These are phyloP conservation scores for Keiferia lycopersicella DNA, from an alignment of 2,888 invertebrate genomes.

Conservation along the genomic window DNA sequence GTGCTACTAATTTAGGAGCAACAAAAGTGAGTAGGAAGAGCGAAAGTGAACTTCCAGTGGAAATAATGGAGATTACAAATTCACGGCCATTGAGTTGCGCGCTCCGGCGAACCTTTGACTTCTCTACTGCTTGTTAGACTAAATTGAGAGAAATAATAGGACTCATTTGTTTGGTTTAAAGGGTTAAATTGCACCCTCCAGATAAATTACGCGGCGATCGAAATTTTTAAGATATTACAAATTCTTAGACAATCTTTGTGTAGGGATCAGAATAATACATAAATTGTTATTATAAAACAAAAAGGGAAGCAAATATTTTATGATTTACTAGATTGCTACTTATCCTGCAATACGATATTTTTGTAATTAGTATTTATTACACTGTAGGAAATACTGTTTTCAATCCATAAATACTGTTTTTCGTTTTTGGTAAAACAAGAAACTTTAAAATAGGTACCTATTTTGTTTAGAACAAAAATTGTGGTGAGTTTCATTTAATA, in stretches of 20 bases:
- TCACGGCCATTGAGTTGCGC: constrained; percentile 78
- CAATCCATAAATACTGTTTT: no score
- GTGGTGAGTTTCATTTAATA: no score
- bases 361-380: no score
- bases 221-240: constrained; percentile 42
- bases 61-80: constrained; percentile 81
- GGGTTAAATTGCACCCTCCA: constrained; percentile 57
- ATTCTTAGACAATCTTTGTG: neutral
- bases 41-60: constrained; percentile 67
- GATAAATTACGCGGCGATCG: constrained; percentile 60
- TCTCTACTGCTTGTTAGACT: constrained; percentile 77
- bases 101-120: constrained; percentile 77
- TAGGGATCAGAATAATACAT: neutral
- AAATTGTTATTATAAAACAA: no score
- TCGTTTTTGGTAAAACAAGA: no score
- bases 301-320: neutral
- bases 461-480: no score
- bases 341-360: no score
- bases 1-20: constrained; percentile 48
- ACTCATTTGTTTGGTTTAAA: constrained; percentile 77
- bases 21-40: constrained; percentile 58
- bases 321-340: neutral
- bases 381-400: no score
- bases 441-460: no score
- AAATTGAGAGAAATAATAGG: constrained; percentile 81